phyloP scores from a whole-genome alignment of 1,140 invertebrate genomes.

The Pseudachorutes palmiensis region DNA sequence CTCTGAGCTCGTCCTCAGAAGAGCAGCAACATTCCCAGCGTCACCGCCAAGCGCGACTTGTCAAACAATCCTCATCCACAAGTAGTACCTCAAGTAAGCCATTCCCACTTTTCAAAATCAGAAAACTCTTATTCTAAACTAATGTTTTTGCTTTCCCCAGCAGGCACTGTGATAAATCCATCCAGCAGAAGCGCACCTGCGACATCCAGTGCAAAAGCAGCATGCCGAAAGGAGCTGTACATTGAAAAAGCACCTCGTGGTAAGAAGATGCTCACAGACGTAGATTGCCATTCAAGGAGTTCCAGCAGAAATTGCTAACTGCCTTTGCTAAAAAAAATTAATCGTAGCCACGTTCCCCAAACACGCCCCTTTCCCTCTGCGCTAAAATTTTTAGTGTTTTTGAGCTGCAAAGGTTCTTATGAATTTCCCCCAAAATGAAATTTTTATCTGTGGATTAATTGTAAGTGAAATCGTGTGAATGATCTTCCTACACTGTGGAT shows the following conservation, averaged over 20 bases:
- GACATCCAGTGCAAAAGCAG: neutral
- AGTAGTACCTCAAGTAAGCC: neutral
- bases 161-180: neutral
- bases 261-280: no score
- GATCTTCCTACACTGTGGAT: neutral
- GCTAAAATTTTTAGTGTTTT: no score
- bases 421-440: no score
- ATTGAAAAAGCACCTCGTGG: no score
- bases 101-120: neutral
- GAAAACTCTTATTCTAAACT: no score
- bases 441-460: neutral
- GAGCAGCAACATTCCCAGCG: constrained; percentile 1
- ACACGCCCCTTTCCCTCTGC: no score
- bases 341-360: no score
- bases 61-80: neutral
- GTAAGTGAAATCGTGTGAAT: neutral
- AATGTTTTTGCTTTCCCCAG: neutral
- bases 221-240: no score
- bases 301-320: no score
- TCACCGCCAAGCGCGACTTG: neutral
- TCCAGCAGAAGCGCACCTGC: neutral
- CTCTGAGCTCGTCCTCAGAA: constrained; percentile 5
- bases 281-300: no score
- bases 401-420: no score
- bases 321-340: no score